A percentile compares a stretch with the other conserved stretches of the same genome.
These are phyloP conservation scores for Conistra vaccinii DNA, from an alignment of 2,888 invertebrate species.

Conservation along the genomic window DNA sequence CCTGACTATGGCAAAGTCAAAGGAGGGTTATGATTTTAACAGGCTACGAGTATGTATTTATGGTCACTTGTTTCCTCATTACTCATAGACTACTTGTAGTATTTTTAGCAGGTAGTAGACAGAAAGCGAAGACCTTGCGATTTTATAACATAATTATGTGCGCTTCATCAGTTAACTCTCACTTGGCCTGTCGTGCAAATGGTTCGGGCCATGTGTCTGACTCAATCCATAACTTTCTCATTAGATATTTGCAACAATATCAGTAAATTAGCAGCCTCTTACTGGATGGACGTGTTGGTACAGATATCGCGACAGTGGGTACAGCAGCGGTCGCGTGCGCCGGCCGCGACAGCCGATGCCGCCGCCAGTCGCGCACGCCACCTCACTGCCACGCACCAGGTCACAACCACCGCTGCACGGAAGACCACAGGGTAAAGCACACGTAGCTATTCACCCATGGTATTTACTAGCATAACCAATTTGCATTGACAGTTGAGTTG, in stretches of 20 bases:
- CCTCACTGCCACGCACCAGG: constrained; percentile 71
- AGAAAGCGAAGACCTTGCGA: not conserved
- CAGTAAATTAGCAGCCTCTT: not conserved
- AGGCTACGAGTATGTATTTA: not conserved
- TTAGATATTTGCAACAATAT: not conserved
- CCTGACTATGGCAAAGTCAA: not conserved
- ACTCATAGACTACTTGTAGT: no score
- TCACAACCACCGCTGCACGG: constrained; percentile 80
- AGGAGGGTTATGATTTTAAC: not conserved
- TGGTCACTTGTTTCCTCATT: no score
- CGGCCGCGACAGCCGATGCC: constrained; percentile 66
- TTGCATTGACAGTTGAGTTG: not conserved
- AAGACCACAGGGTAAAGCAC: constrained; percentile 63
- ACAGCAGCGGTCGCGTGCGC: constrained; percentile 80
- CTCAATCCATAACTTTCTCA: not conserved
- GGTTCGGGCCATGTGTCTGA: not conserved
- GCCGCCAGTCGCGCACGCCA: constrained; percentile 47
- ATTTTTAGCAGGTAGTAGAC: not conserved
- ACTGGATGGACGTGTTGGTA: not conserved
- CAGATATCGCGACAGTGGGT: constrained; percentile 88
- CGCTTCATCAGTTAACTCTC: not conserved
- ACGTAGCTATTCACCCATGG: not conserved
- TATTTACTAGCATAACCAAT: not conserved
- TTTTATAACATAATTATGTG: not conserved
- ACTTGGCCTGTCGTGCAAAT: not conserved